phyloP scores from a whole-genome alignment of 2,797 vertebrate species.

The Pseudopleuronectes americanus region DNA sequence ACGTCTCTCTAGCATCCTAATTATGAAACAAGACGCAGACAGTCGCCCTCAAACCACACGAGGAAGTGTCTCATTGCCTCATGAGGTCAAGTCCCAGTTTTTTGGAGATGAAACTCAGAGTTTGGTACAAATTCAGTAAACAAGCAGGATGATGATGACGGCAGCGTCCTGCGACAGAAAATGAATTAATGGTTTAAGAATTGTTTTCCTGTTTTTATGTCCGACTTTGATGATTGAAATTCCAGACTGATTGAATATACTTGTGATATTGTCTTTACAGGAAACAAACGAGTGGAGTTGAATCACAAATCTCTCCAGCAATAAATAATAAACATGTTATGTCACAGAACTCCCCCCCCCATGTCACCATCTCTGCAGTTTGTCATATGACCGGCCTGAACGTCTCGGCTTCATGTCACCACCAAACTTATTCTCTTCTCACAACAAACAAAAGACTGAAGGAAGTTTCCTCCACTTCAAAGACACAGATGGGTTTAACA shows the following conservation, averaged over 20 bases:
- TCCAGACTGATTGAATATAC: not conserved
- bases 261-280: slow-evolving; percentile 7
- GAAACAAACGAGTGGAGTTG: slow-evolving; percentile 46
- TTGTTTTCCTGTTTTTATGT: not conserved
- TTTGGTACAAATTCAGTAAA: not conserved
- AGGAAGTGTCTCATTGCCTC: slow-evolving; percentile 22
- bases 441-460: slow-evolving; percentile 10
- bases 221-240: not conserved
- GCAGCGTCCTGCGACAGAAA: not conserved
- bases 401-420: not conserved
- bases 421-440: slow-evolving; percentile 20
- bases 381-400: not conserved
- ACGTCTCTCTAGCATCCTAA: slow-evolving; percentile 27
- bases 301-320: slow-evolving; percentile 29
- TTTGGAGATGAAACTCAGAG: not conserved
- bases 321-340: slow-evolving; percentile 58
- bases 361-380: slow-evolving; percentile 41
- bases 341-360: slow-evolving; percentile 21
- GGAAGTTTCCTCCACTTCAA: not conserved
- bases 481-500: not conserved
- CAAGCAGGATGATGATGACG: not conserved
- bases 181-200: no score
- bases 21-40: slow-evolving; percentile 36
- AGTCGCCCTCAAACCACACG: slow-evolving; percentile 26
- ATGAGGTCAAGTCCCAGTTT: slow-evolving; percentile 26